Percentiles rank a stretch among this genome's conserved stretches.
Conservation (phyloP, 2,113 vertebrate genomes). For the Pipa parva region DNA sequence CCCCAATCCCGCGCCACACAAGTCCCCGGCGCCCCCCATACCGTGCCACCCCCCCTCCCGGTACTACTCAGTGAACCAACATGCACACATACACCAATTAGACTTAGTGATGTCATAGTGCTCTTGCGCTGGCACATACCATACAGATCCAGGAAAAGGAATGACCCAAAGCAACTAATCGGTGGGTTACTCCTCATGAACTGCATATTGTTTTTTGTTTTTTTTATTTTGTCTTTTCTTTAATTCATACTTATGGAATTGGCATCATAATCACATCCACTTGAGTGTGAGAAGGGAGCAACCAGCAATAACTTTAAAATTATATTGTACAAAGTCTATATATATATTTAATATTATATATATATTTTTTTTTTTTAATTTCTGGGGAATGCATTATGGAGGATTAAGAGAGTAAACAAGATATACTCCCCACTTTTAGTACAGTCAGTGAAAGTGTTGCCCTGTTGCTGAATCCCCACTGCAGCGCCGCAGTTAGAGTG, state of each 20-base stretch:
- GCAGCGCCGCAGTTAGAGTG: background rate
- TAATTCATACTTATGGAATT: conserved; percentile 4
- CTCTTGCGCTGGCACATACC: too few relatives aligned
- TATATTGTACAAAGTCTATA: conserved; percentile 30
- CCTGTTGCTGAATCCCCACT: background rate
- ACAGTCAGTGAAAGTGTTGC: background rate
- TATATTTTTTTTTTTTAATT: conserved; percentile 19
- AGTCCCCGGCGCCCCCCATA: too few relatives aligned
- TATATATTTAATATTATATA: conserved; percentile 23
- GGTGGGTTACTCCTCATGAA: background rate
- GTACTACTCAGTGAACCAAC: too few relatives aligned
- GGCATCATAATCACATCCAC: conserved; percentile 29
- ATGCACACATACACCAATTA: too few relatives aligned
- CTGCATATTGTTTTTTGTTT: background rate
- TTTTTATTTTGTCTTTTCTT: background rate
- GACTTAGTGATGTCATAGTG: too few relatives aligned
- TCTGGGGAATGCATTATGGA: conserved; percentile 33
- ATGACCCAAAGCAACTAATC: background rate
- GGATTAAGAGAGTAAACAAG: conserved; percentile 1
- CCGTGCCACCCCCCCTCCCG: too few relatives aligned
- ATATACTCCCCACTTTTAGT: background rate
- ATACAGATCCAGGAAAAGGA: background rate
- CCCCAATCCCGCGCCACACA: too few relatives aligned
- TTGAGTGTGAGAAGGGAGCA: conserved; percentile 31
- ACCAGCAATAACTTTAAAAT: conserved; percentile 12